phyloP scores from a whole-genome alignment of 2,113 vertebrate genomes.

The Cheirogaleus medius region DNA sequence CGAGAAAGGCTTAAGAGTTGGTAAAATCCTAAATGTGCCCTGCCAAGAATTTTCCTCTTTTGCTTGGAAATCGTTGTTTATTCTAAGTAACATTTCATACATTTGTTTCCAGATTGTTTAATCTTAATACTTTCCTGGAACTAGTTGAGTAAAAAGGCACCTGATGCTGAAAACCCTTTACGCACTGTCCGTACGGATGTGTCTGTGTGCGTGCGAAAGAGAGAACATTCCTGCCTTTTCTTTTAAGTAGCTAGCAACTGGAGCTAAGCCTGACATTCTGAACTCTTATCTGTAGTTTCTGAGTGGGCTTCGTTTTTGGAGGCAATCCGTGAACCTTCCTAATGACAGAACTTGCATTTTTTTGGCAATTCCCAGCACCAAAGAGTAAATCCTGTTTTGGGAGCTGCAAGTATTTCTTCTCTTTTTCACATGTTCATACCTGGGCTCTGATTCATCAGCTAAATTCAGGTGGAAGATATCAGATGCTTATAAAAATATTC shows the following conservation, averaged over 20 bases:
- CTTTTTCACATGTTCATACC: not conserved
- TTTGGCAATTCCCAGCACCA: not conserved
- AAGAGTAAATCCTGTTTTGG: not conserved
- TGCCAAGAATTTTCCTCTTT: not conserved
- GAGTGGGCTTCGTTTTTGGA: not conserved
- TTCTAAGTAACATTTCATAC: not conserved
- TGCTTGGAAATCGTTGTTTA: slow-evolving; percentile 3
- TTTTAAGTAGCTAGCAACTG: not conserved
- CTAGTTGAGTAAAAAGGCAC: not conserved
- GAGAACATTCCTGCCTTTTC: not conserved
- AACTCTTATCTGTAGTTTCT: rapidly evolving
- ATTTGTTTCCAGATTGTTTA: slow-evolving; percentile 10
- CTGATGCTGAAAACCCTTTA: not conserved
- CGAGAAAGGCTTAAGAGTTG: not conserved
- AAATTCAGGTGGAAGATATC: slow-evolving; percentile 61
- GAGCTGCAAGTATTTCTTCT: not conserved
- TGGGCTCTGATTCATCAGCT: not conserved
- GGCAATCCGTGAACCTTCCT: not conserved
- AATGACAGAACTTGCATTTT: not conserved
- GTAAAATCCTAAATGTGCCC: not conserved
- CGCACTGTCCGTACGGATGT: not conserved
- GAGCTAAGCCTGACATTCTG: not conserved
- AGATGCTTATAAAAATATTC: slow-evolving; percentile 47
- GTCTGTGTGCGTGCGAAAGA: not conserved
- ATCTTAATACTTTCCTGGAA: not conserved